These are phyloP conservation scores for Tetranychus urticae DNA, from an alignment of 1,140 invertebrate species.

Conservation along the genomic window DNA sequence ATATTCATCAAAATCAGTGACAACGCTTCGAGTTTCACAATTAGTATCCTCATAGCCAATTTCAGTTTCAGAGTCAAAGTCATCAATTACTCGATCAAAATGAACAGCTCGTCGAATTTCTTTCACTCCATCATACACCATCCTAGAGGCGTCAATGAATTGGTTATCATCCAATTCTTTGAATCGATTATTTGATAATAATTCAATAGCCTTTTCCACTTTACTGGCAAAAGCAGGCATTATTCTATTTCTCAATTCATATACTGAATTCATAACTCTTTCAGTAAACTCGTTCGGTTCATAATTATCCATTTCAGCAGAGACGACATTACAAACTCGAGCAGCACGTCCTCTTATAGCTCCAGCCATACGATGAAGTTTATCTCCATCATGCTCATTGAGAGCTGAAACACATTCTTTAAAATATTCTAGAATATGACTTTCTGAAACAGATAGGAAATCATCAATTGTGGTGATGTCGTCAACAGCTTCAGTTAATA, in stretches of 20 bases:
- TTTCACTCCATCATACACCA: slow-evolving; percentile 91
- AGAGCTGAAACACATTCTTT: slow-evolving; percentile 89
- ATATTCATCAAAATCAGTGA: slow-evolving; percentile 71
- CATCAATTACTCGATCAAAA: slow-evolving; percentile 48
- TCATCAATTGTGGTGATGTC: slow-evolving; percentile 97
- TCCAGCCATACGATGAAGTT: slow-evolving; percentile 73
- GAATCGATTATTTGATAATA: slow-evolving; percentile 46
- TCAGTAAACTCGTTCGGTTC: slow-evolving; percentile 86
- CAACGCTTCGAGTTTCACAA: slow-evolving; percentile 30
- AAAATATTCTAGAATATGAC: slow-evolving; percentile 96
- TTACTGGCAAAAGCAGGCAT: slow-evolving; percentile 87
- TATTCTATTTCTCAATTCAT: slow-evolving; percentile 43
- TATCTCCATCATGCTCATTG: slow-evolving; percentile 71
- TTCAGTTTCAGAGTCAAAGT: slow-evolving; percentile 22
- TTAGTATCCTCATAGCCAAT: slow-evolving; percentile 22
- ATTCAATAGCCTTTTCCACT: slow-evolving; percentile 68
- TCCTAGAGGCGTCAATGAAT: slow-evolving; percentile 84
- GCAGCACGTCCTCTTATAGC: slow-evolving; percentile 77
- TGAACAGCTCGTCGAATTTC: slow-evolving; percentile 87
- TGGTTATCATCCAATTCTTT: slow-evolving; percentile 89
- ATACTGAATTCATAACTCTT: slow-evolving; percentile 74
- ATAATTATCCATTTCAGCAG: slow-evolving; percentile 95
- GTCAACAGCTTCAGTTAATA: slow-evolving; percentile 90
- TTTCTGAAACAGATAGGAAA: slow-evolving; percentile 89
- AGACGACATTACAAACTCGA: slow-evolving; percentile 83